Evolutionary conservation across 92 coral and sea anemone genomes (phyloP), one percentile per base, ranked within the genome.

Genomic region (Desmophyllum pertusum): DNA sequence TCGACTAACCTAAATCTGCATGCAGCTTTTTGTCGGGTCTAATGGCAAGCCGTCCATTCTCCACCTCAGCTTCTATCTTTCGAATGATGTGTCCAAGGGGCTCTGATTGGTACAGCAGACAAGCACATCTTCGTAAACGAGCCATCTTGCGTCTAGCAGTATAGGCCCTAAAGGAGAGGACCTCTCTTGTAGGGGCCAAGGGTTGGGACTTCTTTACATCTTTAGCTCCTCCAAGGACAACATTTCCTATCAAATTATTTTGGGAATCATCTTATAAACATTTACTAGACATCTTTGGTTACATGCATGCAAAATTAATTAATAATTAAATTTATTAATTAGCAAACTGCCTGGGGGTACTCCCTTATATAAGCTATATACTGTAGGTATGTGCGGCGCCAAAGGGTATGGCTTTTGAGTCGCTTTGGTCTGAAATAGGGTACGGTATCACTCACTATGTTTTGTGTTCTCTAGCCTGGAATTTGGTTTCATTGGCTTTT

Each of bases 61-160:
- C 99, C 55, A 97, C 98, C 64, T 97, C 99, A 27, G 97, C 89
- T 76, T 97, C 99, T 48, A 97, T 78, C 69, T 88, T 94, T 19
- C 89, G 57, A 40, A 95, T 88, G 37, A 97, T 88, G 52, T 88
- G 66, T 25, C 93, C 89, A 55, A 97, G 81, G 35, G 99, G 98
- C 66, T 90, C 90, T 57, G 99, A 97, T 83, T 97, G 98, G 83
- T 92, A 97, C 74, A 97, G 80, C 77, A 97, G 70, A 63, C 99
- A 97, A 11, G 99, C 97, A 85, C 94, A 64, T 53, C 99, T 91
- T 15, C 98, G 80, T 7, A 97, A 93, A 39, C 98, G 97, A 7
- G 97, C 92, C 99, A 97, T 97, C 85, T 92, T 92, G 38, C 99
- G 96, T 37, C 90, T 92, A 40, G 99, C 98, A 63, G 97, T 94